phyloP scores from a whole-genome alignment of 2,113 vertebrate genomes.

The Pampusana beccarii region DNA sequence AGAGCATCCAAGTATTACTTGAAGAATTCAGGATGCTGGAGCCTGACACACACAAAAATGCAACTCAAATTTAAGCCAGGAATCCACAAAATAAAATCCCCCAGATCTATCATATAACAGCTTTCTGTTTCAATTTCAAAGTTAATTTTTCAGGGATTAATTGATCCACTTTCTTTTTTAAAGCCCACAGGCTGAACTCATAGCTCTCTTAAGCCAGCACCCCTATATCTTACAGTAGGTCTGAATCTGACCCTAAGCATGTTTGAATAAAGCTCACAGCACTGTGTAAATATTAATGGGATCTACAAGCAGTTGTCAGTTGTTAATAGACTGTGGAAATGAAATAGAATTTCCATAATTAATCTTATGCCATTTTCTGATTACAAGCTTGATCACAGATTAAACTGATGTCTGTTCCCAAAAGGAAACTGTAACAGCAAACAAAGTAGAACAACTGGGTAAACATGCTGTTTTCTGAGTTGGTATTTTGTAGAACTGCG shows the following conservation, averaged over 20 bases:
- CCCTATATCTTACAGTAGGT: background rate
- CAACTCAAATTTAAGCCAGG: background rate
- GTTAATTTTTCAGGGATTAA: background rate
- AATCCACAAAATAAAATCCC: background rate
- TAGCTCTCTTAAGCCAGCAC: background rate
- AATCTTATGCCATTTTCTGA: constrained; percentile 69
- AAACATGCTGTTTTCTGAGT: background rate
- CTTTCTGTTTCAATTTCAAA: background rate
- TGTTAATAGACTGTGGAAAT: constrained; percentile 72
- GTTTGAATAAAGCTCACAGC: background rate
- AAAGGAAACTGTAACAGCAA: constrained; percentile 21
- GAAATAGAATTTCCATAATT: constrained; percentile 73
- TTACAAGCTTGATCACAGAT: constrained; percentile 68
- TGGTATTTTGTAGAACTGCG: background rate
- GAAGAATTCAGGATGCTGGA: background rate
- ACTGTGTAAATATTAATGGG: constrained; percentile 59
- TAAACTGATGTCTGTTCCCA: constrained; percentile 46
- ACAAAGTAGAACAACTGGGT: background rate
- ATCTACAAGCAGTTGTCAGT: constrained; percentile 58
- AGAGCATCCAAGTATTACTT: background rate
- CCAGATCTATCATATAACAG: background rate
- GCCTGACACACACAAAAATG: background rate
- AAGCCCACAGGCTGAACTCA: background rate
- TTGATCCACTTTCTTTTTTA: constrained; percentile 14
- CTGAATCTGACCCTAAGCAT: background rate